Evolutionary conservation across 2,888 invertebrate species (phyloP).

Genomic region (Sphaerophoria rueppellii): DNA sequence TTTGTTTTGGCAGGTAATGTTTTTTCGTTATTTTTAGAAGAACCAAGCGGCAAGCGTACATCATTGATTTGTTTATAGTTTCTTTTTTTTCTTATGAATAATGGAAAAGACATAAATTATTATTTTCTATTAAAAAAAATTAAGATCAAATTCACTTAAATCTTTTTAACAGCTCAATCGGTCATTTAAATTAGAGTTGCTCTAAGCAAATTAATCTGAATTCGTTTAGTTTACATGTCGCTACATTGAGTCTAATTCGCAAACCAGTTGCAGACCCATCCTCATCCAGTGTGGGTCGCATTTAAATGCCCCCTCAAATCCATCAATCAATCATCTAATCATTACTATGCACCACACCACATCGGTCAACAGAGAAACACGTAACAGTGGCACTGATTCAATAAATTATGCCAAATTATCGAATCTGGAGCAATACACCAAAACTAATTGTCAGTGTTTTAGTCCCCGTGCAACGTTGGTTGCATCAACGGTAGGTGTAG

Average conservation of each 20-base stretch:
- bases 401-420: constrained; percentile 61
- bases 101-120: no score
- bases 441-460: constrained; percentile 17
- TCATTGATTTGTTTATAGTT: no score
- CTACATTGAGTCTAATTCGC: not conserved
- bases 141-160: not conserved
- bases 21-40: no score
- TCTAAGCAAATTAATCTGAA: constrained; percentile 2
- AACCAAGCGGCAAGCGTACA: no score
- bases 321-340: constrained; percentile 40
- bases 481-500: no score
- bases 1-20: no score
- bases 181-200: not conserved
- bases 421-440: constrained; percentile 33
- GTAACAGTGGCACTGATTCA: constrained; percentile 58
- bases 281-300: not conserved
- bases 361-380: not conserved
- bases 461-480: not conserved
- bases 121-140: no score
- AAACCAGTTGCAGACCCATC: constrained; percentile 6
- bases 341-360: constrained; percentile 25
- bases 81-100: no score
- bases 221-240: constrained; percentile 22
- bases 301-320: constrained; percentile 28
- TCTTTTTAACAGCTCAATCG: not conserved